Conservation (phyloP, 2,113 vertebrate genomes). For the Pomatorhinus ruficollis region DNA sequence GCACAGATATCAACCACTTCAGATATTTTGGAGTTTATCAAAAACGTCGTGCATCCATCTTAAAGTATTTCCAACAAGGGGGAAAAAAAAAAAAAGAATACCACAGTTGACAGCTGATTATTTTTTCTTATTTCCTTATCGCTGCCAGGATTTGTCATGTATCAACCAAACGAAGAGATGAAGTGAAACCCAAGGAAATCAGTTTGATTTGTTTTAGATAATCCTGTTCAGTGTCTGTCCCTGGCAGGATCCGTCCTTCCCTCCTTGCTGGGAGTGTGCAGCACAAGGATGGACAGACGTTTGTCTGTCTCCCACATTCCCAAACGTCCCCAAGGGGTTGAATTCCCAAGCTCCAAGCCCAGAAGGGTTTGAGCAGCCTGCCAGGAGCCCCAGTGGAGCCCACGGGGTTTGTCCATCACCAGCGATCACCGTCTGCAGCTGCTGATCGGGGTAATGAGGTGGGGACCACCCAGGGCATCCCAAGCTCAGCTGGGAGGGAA, state of each 20-base stretch:
- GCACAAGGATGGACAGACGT: fast-evolving
- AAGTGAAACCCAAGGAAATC: neutral
- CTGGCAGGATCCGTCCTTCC: neutral
- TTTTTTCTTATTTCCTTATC: neutral
- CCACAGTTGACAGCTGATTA: neutral
- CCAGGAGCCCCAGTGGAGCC: fast-evolving
- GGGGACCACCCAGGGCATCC: neutral
- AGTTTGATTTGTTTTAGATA: neutral
- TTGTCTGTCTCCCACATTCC: fast-evolving
- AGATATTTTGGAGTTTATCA: neutral
- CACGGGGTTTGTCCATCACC: neutral
- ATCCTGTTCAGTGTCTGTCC: neutral
- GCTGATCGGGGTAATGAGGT: neutral
- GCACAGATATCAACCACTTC: neutral
- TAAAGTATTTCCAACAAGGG: neutral
- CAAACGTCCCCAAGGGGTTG: neutral
- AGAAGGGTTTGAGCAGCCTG: neutral
- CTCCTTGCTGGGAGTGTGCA: neutral
- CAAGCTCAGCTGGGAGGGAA: neutral
- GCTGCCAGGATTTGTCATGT: neutral
- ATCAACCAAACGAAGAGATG: neutral
- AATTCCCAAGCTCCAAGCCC: neutral
- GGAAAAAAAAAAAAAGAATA: neutral
- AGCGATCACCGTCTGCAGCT: neutral
- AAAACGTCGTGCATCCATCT: neutral